Percentiles rank a stretch among this genome's conserved stretches.
phyloP scores from a whole-genome alignment of 2,113 vertebrate genomes.

The Uria aalge region DNA sequence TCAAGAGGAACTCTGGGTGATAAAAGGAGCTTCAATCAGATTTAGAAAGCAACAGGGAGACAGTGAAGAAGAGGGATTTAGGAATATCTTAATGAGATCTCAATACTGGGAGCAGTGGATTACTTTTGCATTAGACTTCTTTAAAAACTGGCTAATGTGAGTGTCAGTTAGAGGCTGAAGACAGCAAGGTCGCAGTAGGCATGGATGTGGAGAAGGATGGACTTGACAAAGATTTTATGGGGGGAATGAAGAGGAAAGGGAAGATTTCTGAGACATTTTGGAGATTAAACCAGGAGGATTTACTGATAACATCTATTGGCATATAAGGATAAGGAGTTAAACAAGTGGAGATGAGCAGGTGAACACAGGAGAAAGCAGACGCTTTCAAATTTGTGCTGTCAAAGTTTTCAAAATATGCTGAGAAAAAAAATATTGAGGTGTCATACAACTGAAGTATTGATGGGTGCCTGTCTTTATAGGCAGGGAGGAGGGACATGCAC shows the following conservation, averaged over 20 bases:
- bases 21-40: constrained; percentile 68
- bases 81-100: constrained; percentile 73
- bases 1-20: constrained; percentile 50
- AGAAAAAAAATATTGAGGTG: constrained; percentile 32
- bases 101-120: constrained; percentile 66
- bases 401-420: constrained; percentile 27
- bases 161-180: constrained; percentile 66
- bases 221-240: constrained; percentile 58
- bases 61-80: constrained; percentile 67
- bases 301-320: constrained; percentile 66
- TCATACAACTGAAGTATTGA: constrained; percentile 5
- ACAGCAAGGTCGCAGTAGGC: constrained; percentile 52
- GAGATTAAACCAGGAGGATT: constrained; percentile 68
- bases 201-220: constrained; percentile 61
- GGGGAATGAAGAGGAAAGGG: constrained; percentile 42
- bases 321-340: constrained; percentile 55
- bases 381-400: constrained; percentile 44
- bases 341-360: constrained; percentile 39
- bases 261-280: constrained; percentile 62
- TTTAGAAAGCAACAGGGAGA: constrained; percentile 57
- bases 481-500: background rate
- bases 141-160: constrained; percentile 63
- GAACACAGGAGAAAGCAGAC: constrained; percentile 26
- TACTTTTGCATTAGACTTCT: constrained; percentile 69
- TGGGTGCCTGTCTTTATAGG: background rate